Evolutionary conservation across 2,113 vertebrate genomes (phyloP).

Genomic region (Orcinus orca): DNA sequence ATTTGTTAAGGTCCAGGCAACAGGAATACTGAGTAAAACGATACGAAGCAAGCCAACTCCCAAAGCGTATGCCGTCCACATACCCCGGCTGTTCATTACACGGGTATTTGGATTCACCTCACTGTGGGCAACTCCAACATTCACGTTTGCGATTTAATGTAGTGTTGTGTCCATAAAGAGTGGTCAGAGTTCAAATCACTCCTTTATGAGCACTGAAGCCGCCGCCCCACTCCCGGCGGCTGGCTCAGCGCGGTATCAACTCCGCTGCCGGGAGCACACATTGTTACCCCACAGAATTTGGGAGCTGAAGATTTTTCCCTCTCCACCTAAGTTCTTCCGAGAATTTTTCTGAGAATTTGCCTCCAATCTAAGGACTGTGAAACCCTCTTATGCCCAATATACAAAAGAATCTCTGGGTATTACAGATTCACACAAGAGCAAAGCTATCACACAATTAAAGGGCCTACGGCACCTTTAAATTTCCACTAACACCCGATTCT

Average conservation of each 20-base stretch:
- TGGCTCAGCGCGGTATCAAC: too few species aligned
- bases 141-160: constrained; percentile 86
- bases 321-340: not conserved
- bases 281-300: not conserved
- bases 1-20: constrained; percentile 98
- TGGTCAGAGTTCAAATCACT: not conserved
- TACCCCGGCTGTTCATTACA: constrained; percentile 98
- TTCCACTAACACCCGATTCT: not conserved
- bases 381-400: not conserved
- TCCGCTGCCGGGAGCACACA: too few species aligned
- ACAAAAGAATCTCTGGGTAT: rapidly evolving
- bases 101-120: constrained; percentile 98
- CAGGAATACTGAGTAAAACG: constrained; percentile 93
- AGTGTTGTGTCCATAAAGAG: not conserved
- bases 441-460: too few species aligned
- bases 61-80: constrained; percentile 96
- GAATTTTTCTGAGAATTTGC: not conserved
- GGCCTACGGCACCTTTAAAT: not conserved
- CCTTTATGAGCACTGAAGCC: not conserved
- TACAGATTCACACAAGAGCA: too few species aligned
- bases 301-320: not conserved
- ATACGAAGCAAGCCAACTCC: constrained; percentile 97
- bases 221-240: too few species aligned
- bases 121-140: constrained; percentile 98
- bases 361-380: not conserved